Evolutionary conservation across 2,888 invertebrate species (phyloP).

Genomic region (Yponomeuta cagnagella): DNA sequence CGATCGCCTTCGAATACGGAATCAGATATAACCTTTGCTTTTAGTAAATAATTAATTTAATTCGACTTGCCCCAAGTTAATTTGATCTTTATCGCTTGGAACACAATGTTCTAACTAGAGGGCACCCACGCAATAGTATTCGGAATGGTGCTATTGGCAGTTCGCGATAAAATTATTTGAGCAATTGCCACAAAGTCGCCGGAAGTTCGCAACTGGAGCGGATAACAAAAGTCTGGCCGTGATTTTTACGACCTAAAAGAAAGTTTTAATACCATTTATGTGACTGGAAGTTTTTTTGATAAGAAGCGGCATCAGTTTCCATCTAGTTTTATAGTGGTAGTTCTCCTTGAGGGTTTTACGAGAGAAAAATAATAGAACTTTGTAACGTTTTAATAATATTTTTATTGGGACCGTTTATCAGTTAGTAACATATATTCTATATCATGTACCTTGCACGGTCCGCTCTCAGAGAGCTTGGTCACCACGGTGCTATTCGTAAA

Average conservation of each 20-base stretch:
- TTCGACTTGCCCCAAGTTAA: background rate
- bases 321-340: background rate
- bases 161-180: background rate
- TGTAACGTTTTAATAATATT: background rate
- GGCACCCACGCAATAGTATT: background rate
- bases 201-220: background rate
- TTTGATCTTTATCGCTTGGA: background rate
- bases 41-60: constrained; percentile 2
- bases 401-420: background rate
- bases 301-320: background rate
- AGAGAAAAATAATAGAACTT: background rate
- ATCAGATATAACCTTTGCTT: background rate
- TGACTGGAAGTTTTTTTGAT: constrained; percentile 3
- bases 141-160: background rate
- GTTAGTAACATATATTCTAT: background rate
- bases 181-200: constrained; percentile 2
- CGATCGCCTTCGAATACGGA: constrained; percentile 1
- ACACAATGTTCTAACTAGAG: background rate
- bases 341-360: background rate
- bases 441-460: background rate
- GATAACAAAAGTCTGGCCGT: constrained; percentile 2
- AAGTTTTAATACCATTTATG: constrained; percentile 3
- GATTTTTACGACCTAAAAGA: constrained; percentile 3
- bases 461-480: no score
- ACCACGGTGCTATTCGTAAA: no score